Percentiles rank a stretch among this genome's conserved stretches.
These are phyloP conservation scores for Propithecus deckenii DNA, from an alignment of 2,797 vertebrate genomes.

Conservation along the genomic window DNA sequence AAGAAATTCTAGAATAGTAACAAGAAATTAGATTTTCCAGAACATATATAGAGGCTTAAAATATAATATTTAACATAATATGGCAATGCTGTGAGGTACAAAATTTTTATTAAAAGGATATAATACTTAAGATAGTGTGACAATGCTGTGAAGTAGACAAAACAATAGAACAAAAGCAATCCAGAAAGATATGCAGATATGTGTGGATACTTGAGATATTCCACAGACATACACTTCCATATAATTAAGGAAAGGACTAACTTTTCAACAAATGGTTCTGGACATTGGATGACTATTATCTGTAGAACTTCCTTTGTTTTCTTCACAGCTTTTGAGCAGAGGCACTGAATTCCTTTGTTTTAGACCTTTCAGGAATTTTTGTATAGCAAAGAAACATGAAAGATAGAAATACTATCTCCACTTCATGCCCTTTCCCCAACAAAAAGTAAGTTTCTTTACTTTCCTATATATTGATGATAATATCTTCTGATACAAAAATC, in stretches of 20 bases:
- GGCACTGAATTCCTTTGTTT: neutral
- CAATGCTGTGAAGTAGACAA: neutral
- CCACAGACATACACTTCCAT: neutral
- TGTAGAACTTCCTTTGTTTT: neutral
- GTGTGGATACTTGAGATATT: neutral
- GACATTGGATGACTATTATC: neutral
- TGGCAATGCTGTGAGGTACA: neutral
- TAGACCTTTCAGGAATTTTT: neutral
- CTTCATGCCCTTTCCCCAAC: accelerated
- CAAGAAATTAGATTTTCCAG: neutral
- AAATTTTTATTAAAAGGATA: neutral
- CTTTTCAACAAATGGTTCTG: neutral
- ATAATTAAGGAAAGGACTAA: neutral
- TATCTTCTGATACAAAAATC: neutral
- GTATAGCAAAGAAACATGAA: neutral
- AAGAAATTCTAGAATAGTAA: neutral
- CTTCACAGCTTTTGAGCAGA: neutral
- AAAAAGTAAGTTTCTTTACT: neutral
- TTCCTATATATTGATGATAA: neutral
- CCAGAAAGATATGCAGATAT: neutral
- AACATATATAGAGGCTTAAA: neutral
- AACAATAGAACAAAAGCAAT: neutral
- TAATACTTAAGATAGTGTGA: neutral
- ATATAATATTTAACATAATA: neutral
- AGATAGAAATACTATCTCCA: neutral